Evolutionary conservation across 2,888 invertebrate species (phyloP).

Genomic region (Drosophila silvestris): DNA sequence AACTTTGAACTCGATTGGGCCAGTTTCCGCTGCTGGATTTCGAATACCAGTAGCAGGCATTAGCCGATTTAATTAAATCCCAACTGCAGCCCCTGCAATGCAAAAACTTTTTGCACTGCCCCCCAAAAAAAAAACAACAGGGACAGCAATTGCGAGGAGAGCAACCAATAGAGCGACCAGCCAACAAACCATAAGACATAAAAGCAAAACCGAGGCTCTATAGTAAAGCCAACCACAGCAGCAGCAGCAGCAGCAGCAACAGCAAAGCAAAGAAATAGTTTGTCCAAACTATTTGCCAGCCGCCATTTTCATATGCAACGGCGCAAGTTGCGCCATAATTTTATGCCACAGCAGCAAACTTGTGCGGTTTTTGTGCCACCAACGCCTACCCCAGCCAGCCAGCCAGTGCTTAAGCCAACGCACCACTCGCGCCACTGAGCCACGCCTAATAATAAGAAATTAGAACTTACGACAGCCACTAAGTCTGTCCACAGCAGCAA

Average conservation of each 20-base stretch:
- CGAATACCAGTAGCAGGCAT: conserved; percentile 36
- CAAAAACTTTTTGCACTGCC: conserved; percentile 46
- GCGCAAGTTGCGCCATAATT: conserved; percentile 77
- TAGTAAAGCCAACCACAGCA: conserved; percentile 71
- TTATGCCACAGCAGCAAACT: conserved; percentile 73
- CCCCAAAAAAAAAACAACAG: conserved; percentile 44
- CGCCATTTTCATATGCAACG: conserved; percentile 76
- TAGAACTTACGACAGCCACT: conserved; percentile 80
- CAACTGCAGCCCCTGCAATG: conserved; percentile 38
- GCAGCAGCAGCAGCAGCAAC: conserved; percentile 13
- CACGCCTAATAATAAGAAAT: conserved; percentile 81
- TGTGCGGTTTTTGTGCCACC: conserved; percentile 54
- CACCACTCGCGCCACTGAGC: conserved; percentile 30
- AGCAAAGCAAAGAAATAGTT: conserved; percentile 68
- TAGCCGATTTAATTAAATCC: conserved; percentile 71
- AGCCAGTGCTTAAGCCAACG: neutral
- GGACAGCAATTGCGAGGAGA: conserved; percentile 51
- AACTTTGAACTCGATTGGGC: conserved; percentile 21
- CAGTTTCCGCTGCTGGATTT: neutral
- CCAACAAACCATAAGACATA: conserved; percentile 54
- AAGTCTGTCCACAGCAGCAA: conserved; percentile 73
- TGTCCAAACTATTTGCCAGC: conserved; percentile 69
- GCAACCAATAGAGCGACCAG: conserved; percentile 20
- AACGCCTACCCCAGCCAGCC: neutral
- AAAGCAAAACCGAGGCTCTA: conserved; percentile 58